These are phyloP conservation scores for Psammodynastes pulverulentus DNA, from an alignment of 2,113 vertebrate species.

Conservation along the genomic window DNA sequence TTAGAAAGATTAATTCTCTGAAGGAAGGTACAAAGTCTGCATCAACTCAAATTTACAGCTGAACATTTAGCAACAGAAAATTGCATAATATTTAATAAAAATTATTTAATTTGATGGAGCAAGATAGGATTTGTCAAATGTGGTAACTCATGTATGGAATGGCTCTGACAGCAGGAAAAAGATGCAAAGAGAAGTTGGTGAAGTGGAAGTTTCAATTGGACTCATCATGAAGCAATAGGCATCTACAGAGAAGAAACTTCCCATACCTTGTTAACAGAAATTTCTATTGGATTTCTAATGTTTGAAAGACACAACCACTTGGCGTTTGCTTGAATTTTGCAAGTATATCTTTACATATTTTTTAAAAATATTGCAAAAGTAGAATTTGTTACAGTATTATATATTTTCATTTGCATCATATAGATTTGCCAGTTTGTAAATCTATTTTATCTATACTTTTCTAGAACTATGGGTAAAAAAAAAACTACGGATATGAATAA, in stretches of 20 bases:
- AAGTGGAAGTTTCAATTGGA: not conserved
- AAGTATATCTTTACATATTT: not conserved
- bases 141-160: not conserved
- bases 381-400: not conserved
- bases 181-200: not conserved
- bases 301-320: not conserved
- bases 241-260: not conserved
- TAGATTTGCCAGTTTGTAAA: not conserved
- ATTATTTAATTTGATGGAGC: not conserved
- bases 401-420: not conserved
- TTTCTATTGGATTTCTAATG: not conserved
- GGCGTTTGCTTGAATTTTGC: not conserved
- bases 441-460: not conserved
- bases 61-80: not conserved
- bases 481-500: not conserved
- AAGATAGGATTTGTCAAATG: not conserved
- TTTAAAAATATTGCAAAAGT: not conserved
- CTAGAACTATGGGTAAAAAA: not conserved
- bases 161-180: not conserved
- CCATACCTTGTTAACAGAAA: not conserved
- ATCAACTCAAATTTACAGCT: not conserved
- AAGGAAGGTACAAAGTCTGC: not conserved
- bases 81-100: not conserved
- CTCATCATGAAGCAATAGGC: not conserved
- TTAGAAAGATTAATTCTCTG: not conserved